A percentile compares a stretch with the other conserved stretches of the same genome.
Conservation (phyloP, 92 coral and sea anemone genomes). For the Isaurus tuberculatus region DNA sequence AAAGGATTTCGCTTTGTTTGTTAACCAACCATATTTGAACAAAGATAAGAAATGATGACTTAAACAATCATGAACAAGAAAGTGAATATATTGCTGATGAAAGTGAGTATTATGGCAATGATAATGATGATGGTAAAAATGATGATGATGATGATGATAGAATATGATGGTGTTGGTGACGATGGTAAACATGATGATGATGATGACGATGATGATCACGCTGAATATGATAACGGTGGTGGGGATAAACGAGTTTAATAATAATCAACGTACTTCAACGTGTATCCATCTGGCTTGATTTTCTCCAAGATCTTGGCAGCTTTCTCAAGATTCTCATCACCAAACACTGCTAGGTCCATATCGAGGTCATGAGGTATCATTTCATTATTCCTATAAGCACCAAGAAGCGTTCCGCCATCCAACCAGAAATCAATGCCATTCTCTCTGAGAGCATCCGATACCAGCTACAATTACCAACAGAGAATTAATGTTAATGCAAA, state of each 20-base stretch:
- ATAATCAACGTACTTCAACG: not conserved
- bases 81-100: too few species aligned
- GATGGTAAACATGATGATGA: too few species aligned
- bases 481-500: not conserved
- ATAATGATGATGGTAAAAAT: too few species aligned
- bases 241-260: not conserved
- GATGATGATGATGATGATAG: too few species aligned
- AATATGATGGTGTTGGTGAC: too few species aligned
- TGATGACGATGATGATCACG: too few species aligned
- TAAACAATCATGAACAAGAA: too few species aligned
- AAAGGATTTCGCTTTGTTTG: too few species aligned
- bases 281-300: slow-evolving; percentile 47
- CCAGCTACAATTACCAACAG: slow-evolving; percentile 15
- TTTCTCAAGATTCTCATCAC: slow-evolving; percentile 46
- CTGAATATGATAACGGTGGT: too few species aligned
- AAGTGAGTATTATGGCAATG: too few species aligned
- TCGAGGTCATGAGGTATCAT: slow-evolving; percentile 67
- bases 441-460: slow-evolving; percentile 14
- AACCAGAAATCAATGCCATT: slow-evolving; percentile 41
- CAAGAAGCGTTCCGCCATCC: slow-evolving; percentile 65
- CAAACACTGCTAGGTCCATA: slow-evolving; percentile 60
- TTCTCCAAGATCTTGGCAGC: slow-evolving; percentile 41
- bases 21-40: too few species aligned
- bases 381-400: slow-evolving; percentile 58
- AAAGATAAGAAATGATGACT: too few species aligned